A percentile compares a stretch with the other conserved stretches of the same genome.
Conservation (phyloP, 2,797 vertebrate genomes). For the Sebastes kiyomatsui region DNA sequence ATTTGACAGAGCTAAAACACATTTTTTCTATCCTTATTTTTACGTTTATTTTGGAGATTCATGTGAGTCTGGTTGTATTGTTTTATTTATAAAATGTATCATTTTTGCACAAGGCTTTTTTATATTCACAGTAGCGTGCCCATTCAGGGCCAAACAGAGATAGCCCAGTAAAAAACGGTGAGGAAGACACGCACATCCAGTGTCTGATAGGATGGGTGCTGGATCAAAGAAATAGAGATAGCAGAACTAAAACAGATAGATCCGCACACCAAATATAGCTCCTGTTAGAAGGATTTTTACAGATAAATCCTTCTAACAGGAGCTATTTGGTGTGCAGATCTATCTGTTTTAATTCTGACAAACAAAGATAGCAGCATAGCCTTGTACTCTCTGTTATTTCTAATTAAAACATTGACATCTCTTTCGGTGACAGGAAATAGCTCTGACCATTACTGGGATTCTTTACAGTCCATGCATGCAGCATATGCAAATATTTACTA, state of each 20-base stretch:
- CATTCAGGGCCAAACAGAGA: slow-evolving; percentile 7
- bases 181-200: neutral
- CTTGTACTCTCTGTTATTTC: slow-evolving; percentile 9
- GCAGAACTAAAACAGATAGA: neutral
- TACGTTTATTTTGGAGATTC: neutral
- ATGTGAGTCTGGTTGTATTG: neutral
- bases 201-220: neutral
- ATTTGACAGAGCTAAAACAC: neutral
- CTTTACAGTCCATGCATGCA: neutral
- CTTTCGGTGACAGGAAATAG: neutral
- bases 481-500: slow-evolving; percentile 31
- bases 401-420: slow-evolving; percentile 2
- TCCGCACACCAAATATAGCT: neutral
- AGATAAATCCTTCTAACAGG: neutral
- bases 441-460: neutral
- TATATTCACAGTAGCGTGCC: neutral
- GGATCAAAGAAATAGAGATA: neutral
- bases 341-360: neutral
- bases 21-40: neutral
- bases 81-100: neutral
- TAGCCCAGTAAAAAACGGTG: neutral
- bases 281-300: too few relatives aligned
- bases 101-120: neutral
- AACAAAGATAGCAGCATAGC: neutral
- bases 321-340: neutral